Conservation (phyloP, 2,888 invertebrate species). For the Dusona sp. region DNA sequence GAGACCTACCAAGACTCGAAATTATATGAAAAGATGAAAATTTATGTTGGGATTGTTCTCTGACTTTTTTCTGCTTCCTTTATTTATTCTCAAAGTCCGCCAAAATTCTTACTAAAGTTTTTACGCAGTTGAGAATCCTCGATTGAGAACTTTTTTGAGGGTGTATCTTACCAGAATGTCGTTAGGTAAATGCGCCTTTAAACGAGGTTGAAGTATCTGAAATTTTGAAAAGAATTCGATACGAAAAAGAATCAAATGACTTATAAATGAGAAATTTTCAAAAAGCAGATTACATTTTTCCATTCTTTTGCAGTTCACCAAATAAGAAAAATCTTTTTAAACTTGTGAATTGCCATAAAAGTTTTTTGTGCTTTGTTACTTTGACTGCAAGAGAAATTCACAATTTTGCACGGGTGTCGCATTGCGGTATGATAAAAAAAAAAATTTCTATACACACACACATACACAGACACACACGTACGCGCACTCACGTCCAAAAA, state of each 20-base stretch:
- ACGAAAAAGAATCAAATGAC: neutral
- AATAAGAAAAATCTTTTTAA: neutral
- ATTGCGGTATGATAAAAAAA: slow-evolving; percentile 49
- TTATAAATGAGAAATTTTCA: neutral
- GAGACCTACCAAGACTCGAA: slow-evolving; percentile 7
- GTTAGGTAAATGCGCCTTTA: neutral
- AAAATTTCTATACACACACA: neutral
- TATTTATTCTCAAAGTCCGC: slow-evolving; percentile 12
- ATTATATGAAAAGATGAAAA: slow-evolving; percentile 43
- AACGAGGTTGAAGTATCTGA: neutral
- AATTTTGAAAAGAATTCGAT: neutral
- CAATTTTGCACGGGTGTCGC: slow-evolving; percentile 40
- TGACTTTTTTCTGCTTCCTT: neutral
- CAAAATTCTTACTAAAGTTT: neutral
- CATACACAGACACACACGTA: too few species aligned
- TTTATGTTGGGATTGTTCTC: slow-evolving; percentile 26
- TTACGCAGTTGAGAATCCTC: neutral
- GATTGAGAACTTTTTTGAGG: neutral
- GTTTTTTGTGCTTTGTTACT: neutral
- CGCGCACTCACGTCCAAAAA: neutral
- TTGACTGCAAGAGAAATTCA: neutral
- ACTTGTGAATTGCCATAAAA: neutral
- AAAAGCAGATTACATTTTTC: neutral
- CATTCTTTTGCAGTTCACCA: neutral
- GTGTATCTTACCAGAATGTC: neutral